Conservation (phyloP, 1,140 invertebrate genomes). For the Drosophila seguyi region DNA sequence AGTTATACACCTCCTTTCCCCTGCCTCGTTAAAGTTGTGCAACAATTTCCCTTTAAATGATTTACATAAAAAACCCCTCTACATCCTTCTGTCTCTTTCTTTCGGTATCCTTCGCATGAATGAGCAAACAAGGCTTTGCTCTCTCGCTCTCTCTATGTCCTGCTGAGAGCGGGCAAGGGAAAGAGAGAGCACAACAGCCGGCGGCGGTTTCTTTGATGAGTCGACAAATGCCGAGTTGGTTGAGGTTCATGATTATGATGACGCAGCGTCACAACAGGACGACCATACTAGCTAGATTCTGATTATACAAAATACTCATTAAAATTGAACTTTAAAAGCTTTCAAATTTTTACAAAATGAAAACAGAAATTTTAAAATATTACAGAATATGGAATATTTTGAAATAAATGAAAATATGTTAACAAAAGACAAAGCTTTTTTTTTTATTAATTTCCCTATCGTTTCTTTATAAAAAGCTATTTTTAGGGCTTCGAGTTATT, state of each 20-base stretch:
- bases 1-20: slow-evolving; percentile 7
- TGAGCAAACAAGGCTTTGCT: slow-evolving; percentile 29
- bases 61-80: slow-evolving; percentile 57
- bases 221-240: slow-evolving; percentile 23
- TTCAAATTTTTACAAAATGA: no score
- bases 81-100: slow-evolving; percentile 18
- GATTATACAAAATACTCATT: not conserved
- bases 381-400: no score
- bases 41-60: slow-evolving; percentile 73
- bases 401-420: no score
- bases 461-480: not conserved
- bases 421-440: no score
- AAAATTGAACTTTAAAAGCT: no score
- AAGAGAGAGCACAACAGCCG: slow-evolving; percentile 23
- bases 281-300: not conserved
- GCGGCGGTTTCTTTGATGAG: slow-evolving; percentile 54
- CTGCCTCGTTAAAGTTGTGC: slow-evolving; percentile 65
- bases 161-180: not conserved
- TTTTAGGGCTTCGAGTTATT: not conserved
- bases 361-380: no score
- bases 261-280: slow-evolving; percentile 33
- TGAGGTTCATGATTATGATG: slow-evolving; percentile 36
- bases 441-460: no score
- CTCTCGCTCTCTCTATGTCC: slow-evolving; percentile 10
- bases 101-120: slow-evolving; percentile 74